Base-by-base conservation (phyloP, 2,888 invertebrate species). In the Baccha elongata region DNA sequence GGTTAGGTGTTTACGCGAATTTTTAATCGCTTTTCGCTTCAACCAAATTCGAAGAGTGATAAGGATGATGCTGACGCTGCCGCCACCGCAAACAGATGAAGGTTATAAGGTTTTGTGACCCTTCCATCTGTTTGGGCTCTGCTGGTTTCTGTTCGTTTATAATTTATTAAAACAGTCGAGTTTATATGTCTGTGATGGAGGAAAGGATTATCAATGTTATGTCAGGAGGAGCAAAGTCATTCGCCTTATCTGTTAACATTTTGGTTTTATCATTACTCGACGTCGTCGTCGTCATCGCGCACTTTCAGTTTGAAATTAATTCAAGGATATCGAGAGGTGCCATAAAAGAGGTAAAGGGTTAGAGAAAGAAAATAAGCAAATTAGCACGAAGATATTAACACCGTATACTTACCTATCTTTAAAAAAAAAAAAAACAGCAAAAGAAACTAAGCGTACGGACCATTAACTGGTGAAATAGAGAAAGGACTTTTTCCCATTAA, bases 141-240 rank as follows among this genome's bases (percentile, higher is more conserved):
- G 40, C 65, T 29, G 69, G 40, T 74, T 76, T 64, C 23, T 23
- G 23, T 60, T 32, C 75, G 68, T 71, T 83, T 74, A 62, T 72
- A 75, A 75, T 74, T 80, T 80, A 80, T 80, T 80, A 80, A 68
- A 67, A 64, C 50, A 48, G 69, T 17, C 44, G 19, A 26, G 35
- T 53, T 37, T 46, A 62, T 62, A 53, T 76, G 69, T 69, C 67
- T 67, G 69, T 48, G 23, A 13, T 48, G 17, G 11, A 21, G 64
- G 48, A 72, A 67, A 84, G 80, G 85, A 85, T 85, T 85, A 85
- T 85, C 85, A 85, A 78, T 85, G 85, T 85, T 84, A 85, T 85
- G 84, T 80, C 84, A 85, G 84, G 84, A 69, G 65, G 71, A 52
- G 52, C 73, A 68, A 79, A 73, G 73, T 68, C 67, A 73, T 68